Base-by-base conservation (phyloP, 1,140 invertebrate genomes). In the Ctenoplectra terminalis region DNA sequence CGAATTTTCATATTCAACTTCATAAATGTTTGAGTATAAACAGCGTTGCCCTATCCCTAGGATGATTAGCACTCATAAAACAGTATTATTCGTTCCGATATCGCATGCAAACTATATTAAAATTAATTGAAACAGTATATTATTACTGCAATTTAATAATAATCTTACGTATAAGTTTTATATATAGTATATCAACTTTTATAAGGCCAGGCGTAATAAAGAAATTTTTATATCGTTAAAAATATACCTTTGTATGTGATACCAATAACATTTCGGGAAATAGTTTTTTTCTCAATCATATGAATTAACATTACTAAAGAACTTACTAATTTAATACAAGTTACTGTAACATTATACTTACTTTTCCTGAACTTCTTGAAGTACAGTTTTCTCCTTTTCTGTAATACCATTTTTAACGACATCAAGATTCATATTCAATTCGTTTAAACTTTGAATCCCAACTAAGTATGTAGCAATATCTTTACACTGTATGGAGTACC, bases 401-500 rank as follows among this genome's bases (percentile, higher is more conserved):
- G 88, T 95, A 34, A 97, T 93, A 1, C 96, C 96, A 69, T 95
- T 83, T 82, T 37, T 76, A 2, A 81, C 37, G 9, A 90, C 46
- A 54, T 95, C 92, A 46, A 97, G 83, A 89, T 96, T 97, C 31
- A 94, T 94, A 5, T 94, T 79, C n/a, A 97, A 89, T 77, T 96
- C 92, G 9, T 94, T 88, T 5, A 91, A 90, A 83, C 92, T 96
- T 90, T 96, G 96, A 93, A 97, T 96, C 40, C 97, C 97, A 77
- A 96, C 94, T 13, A 97, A 89, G 90, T 96, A 95, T 1, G 96
- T 96, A 71, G 95, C 91, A 29, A 95, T 94, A 34, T 95, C 95
- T 2, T 93, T 84, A 85, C 94, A 91, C 80, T 95, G 94, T 23
- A 96, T 88, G 2, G 95, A 94, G 88, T 96, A 95, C 94, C 96